These are phyloP conservation scores for Sturmia bella DNA, from an alignment of 2,888 invertebrate species.

Conservation along the genomic window DNA sequence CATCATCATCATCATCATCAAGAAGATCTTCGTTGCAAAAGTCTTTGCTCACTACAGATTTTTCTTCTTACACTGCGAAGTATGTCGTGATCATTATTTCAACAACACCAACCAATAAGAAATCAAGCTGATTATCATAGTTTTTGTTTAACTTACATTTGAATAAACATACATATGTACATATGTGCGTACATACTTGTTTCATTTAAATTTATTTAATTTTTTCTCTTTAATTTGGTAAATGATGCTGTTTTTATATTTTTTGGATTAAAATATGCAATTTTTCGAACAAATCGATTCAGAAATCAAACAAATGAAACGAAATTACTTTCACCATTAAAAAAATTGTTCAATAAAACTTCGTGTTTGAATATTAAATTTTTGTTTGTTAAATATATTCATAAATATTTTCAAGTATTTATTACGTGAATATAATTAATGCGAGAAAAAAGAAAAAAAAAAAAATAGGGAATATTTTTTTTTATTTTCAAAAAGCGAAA, in stretches of 20 bases:
- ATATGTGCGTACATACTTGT: background rate
- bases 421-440: background rate
- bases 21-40: background rate
- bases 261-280: slow-evolving; percentile 1
- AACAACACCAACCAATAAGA: slow-evolving; percentile 24
- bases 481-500: background rate
- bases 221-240: background rate
- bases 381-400: slow-evolving; percentile 33
- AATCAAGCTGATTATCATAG: slow-evolving; percentile 7
- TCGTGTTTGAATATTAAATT: slow-evolving; percentile 41
- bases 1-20: slow-evolving; percentile 28
- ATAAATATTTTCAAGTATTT: slow-evolving; percentile 20
- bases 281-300: slow-evolving; percentile 9
- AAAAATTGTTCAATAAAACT: slow-evolving; percentile 3
- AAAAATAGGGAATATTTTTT: background rate
- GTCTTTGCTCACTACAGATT: slow-evolving; percentile 2
- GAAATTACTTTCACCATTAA: slow-evolving; percentile 46
- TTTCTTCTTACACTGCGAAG: background rate
- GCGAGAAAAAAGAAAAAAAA: too few species aligned
- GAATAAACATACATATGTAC: background rate
- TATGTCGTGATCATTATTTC: slow-evolving; percentile 39
- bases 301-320: slow-evolving; percentile 22
- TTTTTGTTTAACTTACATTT: background rate
- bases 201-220: slow-evolving; percentile 9
- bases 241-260: background rate